Evolutionary conservation across 2,113 vertebrate species (phyloP).

Genomic region (Dascyllus trimaculatus): DNA sequence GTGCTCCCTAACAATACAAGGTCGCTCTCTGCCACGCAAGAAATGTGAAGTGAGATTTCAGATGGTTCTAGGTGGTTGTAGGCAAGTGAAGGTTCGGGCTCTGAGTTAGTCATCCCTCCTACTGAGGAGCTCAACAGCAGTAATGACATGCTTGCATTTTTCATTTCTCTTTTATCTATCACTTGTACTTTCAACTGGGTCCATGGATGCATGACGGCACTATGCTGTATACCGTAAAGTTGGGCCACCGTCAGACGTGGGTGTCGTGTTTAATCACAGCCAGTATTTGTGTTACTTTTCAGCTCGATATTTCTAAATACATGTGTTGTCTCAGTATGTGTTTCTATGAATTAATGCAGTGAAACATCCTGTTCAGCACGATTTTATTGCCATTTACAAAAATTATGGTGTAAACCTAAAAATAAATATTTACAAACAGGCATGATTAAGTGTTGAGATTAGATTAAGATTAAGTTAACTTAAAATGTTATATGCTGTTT

Average conservation of each 20-base stretch:
- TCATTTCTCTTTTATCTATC: neutral
- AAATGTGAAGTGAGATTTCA: neutral
- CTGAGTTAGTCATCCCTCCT: constrained; percentile 26
- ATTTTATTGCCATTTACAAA: no score
- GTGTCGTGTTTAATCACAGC: constrained; percentile 28
- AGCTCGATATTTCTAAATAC: neutral
- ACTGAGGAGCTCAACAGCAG: neutral
- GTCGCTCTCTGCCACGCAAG: neutral
- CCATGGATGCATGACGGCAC: neutral
- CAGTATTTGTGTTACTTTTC: constrained; percentile 9
- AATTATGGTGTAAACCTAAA: no score
- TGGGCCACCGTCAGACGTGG: constrained; percentile 7
- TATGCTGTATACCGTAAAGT: neutral
- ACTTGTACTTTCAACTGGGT: neutral
- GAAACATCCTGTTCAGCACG: no score
- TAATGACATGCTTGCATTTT: constrained; percentile 2
- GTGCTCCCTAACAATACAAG: no score
- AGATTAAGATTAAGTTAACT: no score
- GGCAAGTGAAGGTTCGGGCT: neutral
- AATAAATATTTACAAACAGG: no score
- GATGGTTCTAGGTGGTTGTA: constrained; percentile 2
- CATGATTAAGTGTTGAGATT: no score
- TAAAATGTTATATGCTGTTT: no score
- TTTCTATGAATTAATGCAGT: no score
- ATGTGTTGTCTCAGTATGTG: constrained; percentile 4